These are phyloP conservation scores for Proteles cristata DNA, from an alignment of 2,113 vertebrate genomes.

Conservation along the genomic window DNA sequence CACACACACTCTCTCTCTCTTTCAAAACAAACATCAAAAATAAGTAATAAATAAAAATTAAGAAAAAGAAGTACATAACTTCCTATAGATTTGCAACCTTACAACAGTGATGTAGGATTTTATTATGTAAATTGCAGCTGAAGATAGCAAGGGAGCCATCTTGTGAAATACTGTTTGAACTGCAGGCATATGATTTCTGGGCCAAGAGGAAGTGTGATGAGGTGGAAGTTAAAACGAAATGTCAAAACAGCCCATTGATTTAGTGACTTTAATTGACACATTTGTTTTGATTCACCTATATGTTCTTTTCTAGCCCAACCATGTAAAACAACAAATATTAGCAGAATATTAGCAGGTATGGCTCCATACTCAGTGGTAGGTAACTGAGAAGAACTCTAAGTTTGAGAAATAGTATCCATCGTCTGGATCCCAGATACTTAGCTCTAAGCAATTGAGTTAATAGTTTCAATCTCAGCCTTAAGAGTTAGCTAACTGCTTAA, in stretches of 20 bases:
- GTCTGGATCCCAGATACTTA: neutral
- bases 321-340: neutral
- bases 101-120: neutral
- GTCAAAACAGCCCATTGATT: neutral
- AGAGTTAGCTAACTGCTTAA: neutral
- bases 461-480: neutral
- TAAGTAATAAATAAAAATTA: no score
- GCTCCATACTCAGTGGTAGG: neutral
- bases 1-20: no score
- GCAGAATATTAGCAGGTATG: neutral
- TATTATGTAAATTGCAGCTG: constrained; percentile 40
- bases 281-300: neutral
- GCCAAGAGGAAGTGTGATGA: neutral
- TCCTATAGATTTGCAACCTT: constrained; percentile 15
- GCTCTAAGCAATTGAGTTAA: neutral
- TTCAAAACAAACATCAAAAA: no score
- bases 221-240: neutral
- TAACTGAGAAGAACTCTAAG: neutral
- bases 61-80: neutral
- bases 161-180: constrained; percentile 64
- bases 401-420: neutral
- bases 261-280: neutral
- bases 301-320: neutral
- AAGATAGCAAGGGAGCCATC: constrained; percentile 63
- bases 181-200: neutral